phyloP scores from a whole-genome alignment of 2,888 invertebrate species.

The Euzetes globulus region DNA sequence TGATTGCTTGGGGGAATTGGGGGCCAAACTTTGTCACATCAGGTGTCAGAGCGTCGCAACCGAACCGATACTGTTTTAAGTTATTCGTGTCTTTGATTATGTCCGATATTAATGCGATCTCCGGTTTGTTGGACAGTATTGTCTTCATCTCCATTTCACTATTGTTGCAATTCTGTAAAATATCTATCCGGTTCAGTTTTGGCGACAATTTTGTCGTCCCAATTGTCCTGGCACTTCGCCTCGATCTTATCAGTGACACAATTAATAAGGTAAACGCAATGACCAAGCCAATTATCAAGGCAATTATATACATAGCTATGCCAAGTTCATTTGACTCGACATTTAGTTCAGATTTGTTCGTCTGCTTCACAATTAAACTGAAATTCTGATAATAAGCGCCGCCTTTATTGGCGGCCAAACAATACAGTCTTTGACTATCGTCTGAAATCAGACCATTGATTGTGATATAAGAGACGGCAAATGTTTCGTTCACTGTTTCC shows the following conservation, averaged over 20 bases:
- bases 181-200: neutral
- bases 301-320: neutral
- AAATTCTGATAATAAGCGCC: slow-evolving; percentile 23
- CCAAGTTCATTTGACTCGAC: neutral
- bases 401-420: slow-evolving; percentile 31
- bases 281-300: neutral
- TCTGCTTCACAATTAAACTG: neutral
- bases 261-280: neutral
- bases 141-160: neutral
- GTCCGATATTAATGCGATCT: slow-evolving; percentile 17
- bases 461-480: slow-evolving; percentile 3
- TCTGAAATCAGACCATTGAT: slow-evolving; percentile 9
- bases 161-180: neutral
- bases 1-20: neutral
- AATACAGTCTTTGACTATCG: slow-evolving; percentile 25
- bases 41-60: neutral
- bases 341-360: neutral
- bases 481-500: slow-evolving; percentile 8
- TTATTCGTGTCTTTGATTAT: neutral
- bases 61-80: neutral
- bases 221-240: neutral
- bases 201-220: neutral
- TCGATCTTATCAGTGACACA: neutral
- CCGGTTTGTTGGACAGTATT: neutral
- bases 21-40: slow-evolving; percentile 1